Conservation (phyloP, 23 tunicate genomes). For the Ciona savignyi region DNA sequence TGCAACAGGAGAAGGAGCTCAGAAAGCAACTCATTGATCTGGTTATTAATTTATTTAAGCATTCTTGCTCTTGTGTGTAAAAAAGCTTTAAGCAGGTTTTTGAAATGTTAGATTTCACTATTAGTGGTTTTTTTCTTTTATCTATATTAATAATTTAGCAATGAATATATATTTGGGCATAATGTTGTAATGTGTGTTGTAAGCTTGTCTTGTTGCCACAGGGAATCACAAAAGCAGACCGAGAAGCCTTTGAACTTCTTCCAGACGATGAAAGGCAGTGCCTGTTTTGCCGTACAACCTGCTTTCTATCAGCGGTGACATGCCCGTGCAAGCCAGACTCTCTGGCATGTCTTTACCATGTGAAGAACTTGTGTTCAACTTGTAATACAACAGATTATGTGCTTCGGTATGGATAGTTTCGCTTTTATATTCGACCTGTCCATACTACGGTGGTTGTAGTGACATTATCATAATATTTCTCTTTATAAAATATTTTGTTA, state of each 20-base stretch:
- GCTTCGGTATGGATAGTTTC: conserved; percentile 31
- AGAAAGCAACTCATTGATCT: conserved; percentile 33
- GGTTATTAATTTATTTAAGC: conserved; percentile 5
- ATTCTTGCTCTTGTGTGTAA: background rate
- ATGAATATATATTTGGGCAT: no score
- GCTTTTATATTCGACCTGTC: background rate
- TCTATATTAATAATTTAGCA: no score
- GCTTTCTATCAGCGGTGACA: conserved; percentile 76
- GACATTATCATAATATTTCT: background rate
- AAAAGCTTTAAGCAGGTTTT: background rate
- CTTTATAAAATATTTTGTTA: no score
- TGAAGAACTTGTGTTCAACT: conserved; percentile 30
- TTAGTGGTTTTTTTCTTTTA: no score
- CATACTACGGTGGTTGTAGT: background rate
- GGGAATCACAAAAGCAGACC: conserved; percentile 65
- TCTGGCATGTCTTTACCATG: conserved; percentile 66
- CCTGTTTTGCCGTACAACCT: conserved; percentile 51
- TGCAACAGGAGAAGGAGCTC: conserved; percentile 63
- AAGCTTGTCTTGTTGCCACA: no score
- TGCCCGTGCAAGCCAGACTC: conserved; percentile 83
- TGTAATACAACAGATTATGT: conserved; percentile 48
- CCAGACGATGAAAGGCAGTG: conserved; percentile 96
- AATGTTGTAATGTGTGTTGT: no score
- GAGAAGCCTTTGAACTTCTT: conserved; percentile 83
- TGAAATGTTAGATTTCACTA: background rate